phyloP scores from a whole-genome alignment of 1,140 invertebrate genomes.

The Drosophila ohnishii region DNA sequence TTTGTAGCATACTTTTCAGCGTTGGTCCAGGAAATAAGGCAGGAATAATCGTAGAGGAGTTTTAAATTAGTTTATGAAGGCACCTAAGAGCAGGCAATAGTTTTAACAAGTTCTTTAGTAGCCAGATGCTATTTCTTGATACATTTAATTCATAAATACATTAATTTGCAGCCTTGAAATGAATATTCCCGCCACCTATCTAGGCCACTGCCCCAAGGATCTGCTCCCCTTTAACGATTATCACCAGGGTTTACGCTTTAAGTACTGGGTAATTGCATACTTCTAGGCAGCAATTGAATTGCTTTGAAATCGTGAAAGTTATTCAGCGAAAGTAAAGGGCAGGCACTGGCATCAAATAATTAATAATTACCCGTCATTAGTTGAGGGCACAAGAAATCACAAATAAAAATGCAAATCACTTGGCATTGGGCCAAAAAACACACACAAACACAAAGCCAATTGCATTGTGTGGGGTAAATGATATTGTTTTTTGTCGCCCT shows the following conservation, averaged over 20 bases:
- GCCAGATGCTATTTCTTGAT: too few relatives aligned
- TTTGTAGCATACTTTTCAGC: constrained; percentile 56
- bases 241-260: background rate
- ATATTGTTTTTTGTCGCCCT: constrained; percentile 31
- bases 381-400: constrained; percentile 29
- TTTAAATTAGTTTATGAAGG: background rate
- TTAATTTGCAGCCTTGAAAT: background rate
- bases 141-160: background rate
- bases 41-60: background rate
- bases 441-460: background rate
- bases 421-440: constrained; percentile 33
- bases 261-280: constrained; percentile 18
- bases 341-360: constrained; percentile 35
- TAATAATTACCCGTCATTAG: constrained; percentile 57
- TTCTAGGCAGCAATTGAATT: background rate
- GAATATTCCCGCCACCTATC: background rate
- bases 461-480: constrained; percentile 6
- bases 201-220: background rate
- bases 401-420: constrained; percentile 58
- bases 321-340: constrained; percentile 12
- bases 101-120: background rate
- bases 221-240: background rate
- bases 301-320: constrained; percentile 7
- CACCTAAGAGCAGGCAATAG: background rate
- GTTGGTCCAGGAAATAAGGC: background rate